Evolutionary conservation across 2,888 invertebrate species (phyloP).

Genomic region (Dermolepida albohirtum): DNA sequence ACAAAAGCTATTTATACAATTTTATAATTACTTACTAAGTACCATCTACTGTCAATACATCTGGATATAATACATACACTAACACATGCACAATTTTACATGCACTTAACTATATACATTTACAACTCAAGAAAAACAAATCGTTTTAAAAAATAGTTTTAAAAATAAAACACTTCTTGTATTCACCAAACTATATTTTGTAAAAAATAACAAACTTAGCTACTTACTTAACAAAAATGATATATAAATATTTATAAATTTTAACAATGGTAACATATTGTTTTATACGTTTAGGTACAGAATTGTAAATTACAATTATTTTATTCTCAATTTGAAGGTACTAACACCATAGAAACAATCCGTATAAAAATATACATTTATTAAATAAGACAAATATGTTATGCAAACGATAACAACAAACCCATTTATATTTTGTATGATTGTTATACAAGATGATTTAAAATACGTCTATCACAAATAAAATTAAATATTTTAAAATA

Average conservation of each 20-base stretch:
- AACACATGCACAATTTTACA: slow-evolving; percentile 42
- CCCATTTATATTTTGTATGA: too few relatives aligned
- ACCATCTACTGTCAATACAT: slow-evolving; percentile 51
- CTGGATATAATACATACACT: slow-evolving; percentile 40
- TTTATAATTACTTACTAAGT: slow-evolving; percentile 40
- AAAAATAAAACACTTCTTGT: slow-evolving; percentile 1
- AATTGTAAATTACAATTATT: slow-evolving; percentile 27
- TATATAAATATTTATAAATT: slow-evolving; percentile 24
- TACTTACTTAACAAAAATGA: slow-evolving; percentile 9
- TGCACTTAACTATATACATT: background rate
- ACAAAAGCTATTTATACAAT: slow-evolving; percentile 6
- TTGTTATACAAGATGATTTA: too few relatives aligned
- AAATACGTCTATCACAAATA: too few relatives aligned
- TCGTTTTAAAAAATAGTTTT: slow-evolving; percentile 1
- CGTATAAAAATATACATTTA: slow-evolving; percentile 22
- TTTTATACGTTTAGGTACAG: slow-evolving; percentile 30
- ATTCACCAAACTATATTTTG: slow-evolving; percentile 45
- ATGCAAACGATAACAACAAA: slow-evolving; percentile 8
- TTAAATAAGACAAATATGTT: background rate
- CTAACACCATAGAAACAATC: slow-evolving; percentile 29
- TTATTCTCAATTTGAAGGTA: background rate
- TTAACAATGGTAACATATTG: slow-evolving; percentile 19
- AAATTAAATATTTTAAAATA: too few relatives aligned
- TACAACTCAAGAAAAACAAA: slow-evolving; percentile 8
- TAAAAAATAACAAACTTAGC: slow-evolving; percentile 27